A percentile compares a stretch with the other conserved stretches of the same genome.
Conservation (phyloP, 2,888 invertebrate genomes). For the Drosophila vallismaia region DNA sequence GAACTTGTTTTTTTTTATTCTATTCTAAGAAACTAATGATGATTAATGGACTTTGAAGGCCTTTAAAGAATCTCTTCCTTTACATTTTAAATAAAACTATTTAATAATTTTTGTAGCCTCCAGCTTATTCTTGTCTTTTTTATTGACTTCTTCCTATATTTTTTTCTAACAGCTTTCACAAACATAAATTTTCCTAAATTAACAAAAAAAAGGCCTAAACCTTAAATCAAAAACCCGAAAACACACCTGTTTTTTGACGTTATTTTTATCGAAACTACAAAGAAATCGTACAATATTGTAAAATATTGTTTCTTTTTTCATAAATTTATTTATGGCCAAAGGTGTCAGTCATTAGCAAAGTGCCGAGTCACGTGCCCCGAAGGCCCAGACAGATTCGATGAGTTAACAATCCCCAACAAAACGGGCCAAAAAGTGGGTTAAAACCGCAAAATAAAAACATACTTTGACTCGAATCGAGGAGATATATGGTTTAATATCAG, state of each 20-base stretch:
- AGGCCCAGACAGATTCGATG: slow-evolving; percentile 43
- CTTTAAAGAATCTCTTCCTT: too few relatives aligned
- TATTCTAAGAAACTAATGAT: neutral
- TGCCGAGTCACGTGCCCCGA: slow-evolving; percentile 69
- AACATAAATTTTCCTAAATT: too few relatives aligned
- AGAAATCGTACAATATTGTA: slow-evolving; percentile 38
- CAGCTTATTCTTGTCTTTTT: too few relatives aligned
- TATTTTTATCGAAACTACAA: slow-evolving; percentile 65
- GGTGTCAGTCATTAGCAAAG: slow-evolving; percentile 42
- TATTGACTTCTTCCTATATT: too few relatives aligned
- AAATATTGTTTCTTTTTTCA: too few relatives aligned
- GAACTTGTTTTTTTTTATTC: neutral
- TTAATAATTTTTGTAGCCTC: too few relatives aligned
- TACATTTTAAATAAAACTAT: too few relatives aligned
- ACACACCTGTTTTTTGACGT: slow-evolving; percentile 33
- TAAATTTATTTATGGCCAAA: slow-evolving; percentile 1
- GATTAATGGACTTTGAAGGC: neutral
- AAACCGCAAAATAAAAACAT: slow-evolving; percentile 11
- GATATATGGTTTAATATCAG: slow-evolving; percentile 40
- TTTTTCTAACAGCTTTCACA: too few relatives aligned
- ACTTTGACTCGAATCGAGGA: neutral
- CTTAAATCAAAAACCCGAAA: neutral
- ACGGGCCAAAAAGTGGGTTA: slow-evolving; percentile 55
- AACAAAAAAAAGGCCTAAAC: too few relatives aligned
- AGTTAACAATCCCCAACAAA: slow-evolving; percentile 50